Conservation (phyloP, 2,113 vertebrate species). For the Nerophis lumbriciformis region DNA sequence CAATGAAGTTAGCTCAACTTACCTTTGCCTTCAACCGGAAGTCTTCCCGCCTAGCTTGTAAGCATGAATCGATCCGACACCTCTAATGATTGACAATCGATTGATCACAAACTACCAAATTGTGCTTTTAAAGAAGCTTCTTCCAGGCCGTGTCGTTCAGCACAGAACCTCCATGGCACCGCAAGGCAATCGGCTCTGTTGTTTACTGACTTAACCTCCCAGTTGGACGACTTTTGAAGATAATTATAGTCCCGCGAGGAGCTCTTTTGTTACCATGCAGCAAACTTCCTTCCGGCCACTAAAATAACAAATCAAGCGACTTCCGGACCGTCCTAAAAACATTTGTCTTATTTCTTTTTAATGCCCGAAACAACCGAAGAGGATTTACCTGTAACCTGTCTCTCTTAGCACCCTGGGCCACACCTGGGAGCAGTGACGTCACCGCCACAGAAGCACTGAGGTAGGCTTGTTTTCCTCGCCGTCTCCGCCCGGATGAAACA, state of each 20-base stretch:
- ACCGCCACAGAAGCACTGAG: neutral
- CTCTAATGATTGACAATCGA: neutral
- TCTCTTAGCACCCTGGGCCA: conserved; percentile 38
- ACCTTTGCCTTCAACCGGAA: conserved; percentile 33
- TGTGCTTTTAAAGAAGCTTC: neutral
- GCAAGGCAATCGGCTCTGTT: too few relatives aligned
- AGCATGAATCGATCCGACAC: conserved; percentile 1
- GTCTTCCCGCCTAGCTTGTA: neutral
- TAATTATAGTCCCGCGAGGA: conserved; percentile 51
- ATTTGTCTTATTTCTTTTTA: neutral
- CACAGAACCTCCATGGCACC: too few relatives aligned
- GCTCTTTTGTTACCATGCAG: conserved; percentile 34
- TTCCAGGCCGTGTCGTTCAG: too few relatives aligned
- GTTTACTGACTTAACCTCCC: too few relatives aligned
- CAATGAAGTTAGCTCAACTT: conserved; percentile 17
- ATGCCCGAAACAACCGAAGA: neutral
- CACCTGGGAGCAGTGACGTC: conserved; percentile 63
- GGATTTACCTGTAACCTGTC: conserved; percentile 1
- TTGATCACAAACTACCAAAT: too few relatives aligned
- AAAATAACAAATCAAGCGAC: conserved; percentile 28
- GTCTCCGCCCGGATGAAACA: too few relatives aligned
- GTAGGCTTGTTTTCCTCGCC: neutral
- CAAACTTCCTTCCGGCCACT: conserved; percentile 46
- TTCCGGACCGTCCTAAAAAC: neutral
- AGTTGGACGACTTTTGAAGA: conserved; percentile 1